Evolutionary conservation across 2,113 vertebrate genomes (phyloP).

Genomic region (Lipophrys pholis): DNA sequence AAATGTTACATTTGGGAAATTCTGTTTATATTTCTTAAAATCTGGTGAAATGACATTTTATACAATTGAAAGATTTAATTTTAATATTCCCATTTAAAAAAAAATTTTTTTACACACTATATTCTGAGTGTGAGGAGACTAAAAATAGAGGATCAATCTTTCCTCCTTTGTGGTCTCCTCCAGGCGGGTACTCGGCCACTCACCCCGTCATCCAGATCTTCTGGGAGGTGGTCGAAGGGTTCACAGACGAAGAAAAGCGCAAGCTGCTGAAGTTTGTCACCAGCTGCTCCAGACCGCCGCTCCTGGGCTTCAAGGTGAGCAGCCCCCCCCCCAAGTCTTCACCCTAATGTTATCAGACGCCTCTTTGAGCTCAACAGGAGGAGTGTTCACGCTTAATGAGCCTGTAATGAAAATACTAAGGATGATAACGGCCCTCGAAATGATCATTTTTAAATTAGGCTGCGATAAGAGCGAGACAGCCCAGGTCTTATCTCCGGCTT

Average conservation of each 20-base stretch:
- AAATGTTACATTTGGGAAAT: too few relatives aligned
- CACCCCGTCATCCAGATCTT: constrained; percentile 96
- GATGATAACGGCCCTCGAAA: constrained; percentile 53
- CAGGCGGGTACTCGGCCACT: constrained; percentile 94
- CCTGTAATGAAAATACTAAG: constrained; percentile 65
- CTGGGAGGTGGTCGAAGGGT: constrained; percentile 98
- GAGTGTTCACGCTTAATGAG: constrained; percentile 53
- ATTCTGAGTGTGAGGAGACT: too few relatives aligned
- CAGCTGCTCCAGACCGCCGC: constrained; percentile 96
- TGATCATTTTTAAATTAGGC: constrained; percentile 69
- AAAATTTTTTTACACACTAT: too few relatives aligned
- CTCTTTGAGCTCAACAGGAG: constrained; percentile 27
- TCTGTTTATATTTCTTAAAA: neutral
- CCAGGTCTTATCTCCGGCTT: constrained; percentile 68
- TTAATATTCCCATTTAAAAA: neutral
- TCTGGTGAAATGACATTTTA: neutral
- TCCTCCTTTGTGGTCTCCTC: neutral
- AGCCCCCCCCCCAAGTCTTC: neutral
- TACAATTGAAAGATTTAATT: neutral
- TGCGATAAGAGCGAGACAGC: constrained; percentile 30
- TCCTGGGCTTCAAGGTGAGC: constrained; percentile 96
- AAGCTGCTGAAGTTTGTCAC: constrained; percentile 97
- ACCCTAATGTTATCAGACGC: constrained; percentile 10
- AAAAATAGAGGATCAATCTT: too few relatives aligned
- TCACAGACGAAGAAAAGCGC: constrained; percentile 97